phyloP scores from a whole-genome alignment of 2,113 vertebrate species.

The Rhipidura dahli region DNA sequence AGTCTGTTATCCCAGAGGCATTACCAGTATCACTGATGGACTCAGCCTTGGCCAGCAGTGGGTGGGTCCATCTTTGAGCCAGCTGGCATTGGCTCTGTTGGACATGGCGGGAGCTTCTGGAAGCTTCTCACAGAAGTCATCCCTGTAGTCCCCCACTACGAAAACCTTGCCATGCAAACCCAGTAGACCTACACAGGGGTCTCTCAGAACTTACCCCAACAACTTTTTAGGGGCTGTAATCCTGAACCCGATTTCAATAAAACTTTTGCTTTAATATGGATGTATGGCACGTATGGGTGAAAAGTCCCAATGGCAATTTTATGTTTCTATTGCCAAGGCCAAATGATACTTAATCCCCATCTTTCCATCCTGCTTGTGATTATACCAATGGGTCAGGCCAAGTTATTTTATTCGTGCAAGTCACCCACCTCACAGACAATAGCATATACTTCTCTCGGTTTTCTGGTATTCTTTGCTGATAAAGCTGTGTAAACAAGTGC shows the following conservation, averaged over 20 bases:
- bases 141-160: background rate
- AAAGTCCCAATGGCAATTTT: background rate
- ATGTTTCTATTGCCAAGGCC: background rate
- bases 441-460: background rate
- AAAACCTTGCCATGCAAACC: background rate
- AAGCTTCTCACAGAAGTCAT: background rate
- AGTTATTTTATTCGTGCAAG: background rate
- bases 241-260: background rate
- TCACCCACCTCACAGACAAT: background rate
- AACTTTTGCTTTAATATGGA: background rate
- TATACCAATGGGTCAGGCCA: background rate
- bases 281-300: rapidly evolving
- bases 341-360: background rate
- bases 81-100: rapidly evolving
- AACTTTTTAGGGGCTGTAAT: background rate
- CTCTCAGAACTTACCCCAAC: background rate
- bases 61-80: background rate
- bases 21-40: background rate
- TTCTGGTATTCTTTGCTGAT: background rate
- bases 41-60: background rate
- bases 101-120: background rate
- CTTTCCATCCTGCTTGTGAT: background rate
- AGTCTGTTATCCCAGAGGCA: background rate
- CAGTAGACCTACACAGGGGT: background rate
- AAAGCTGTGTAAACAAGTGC: background rate